phyloP scores from a whole-genome alignment of 2,113 vertebrate genomes.

The Ondatra zibethicus region DNA sequence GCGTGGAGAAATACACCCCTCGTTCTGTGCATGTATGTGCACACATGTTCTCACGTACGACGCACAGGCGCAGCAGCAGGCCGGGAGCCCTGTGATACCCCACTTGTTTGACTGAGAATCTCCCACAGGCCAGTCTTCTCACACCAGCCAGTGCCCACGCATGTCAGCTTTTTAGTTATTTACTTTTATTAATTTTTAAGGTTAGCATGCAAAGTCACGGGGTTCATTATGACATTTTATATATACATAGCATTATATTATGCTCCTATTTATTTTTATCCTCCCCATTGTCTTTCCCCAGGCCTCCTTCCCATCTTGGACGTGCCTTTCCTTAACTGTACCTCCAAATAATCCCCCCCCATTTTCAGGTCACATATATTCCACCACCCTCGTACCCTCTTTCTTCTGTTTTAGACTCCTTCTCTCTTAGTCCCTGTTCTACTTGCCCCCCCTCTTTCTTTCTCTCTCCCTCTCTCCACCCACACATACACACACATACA shows the following conservation, averaged over 20 bases:
- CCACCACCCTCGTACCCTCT: too few relatives aligned
- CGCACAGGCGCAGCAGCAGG: not conserved
- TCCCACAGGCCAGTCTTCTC: not conserved
- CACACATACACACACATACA: not conserved
- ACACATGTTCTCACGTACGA: not conserved
- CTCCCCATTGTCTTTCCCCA: not conserved
- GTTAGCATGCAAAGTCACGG: not conserved
- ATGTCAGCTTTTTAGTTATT: not conserved
- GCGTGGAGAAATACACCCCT: not conserved
- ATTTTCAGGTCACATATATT: not conserved
- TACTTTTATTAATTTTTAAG: not conserved
- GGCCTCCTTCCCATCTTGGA: too few relatives aligned
- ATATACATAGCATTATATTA: not conserved
- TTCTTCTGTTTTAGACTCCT: not conserved
- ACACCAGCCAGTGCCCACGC: not conserved
- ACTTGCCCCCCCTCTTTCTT: too few relatives aligned
- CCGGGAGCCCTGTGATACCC: rapidly evolving
- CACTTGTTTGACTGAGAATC: not conserved
- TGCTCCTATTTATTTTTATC: not conserved
- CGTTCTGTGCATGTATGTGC: too few relatives aligned
- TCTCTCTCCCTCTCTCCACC: not conserved
- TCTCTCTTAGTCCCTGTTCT: too few relatives aligned
- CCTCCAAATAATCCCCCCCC: too few relatives aligned
- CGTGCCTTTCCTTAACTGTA: not conserved
- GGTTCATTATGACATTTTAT: not conserved